These are phyloP conservation scores for Brachypteracias leptosomus DNA, from an alignment of 2,113 vertebrate genomes.

Conservation along the genomic window DNA sequence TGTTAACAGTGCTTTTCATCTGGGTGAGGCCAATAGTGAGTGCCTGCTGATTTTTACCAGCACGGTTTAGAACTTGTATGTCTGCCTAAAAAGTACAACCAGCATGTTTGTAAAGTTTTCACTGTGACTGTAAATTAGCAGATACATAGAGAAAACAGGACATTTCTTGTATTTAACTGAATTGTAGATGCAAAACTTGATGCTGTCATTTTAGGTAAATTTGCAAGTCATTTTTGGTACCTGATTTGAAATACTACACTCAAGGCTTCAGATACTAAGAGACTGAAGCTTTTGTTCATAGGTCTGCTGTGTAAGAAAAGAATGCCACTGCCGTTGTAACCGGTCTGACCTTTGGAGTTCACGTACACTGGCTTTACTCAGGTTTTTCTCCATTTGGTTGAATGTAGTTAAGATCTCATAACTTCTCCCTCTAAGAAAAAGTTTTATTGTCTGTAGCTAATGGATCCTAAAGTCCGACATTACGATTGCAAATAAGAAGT, in stretches of 20 bases:
- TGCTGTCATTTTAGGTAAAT: neutral
- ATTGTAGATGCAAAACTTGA: neutral
- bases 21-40: neutral
- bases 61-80: neutral
- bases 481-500: neutral
- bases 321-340: neutral
- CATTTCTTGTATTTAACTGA: neutral
- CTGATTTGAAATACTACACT: neutral
- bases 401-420: neutral
- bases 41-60: neutral
- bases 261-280: neutral
- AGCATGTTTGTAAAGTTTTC: neutral
- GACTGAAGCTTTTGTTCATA: neutral
- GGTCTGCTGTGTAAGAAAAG: neutral
- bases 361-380: neutral
- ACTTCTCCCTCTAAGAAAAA: neutral
- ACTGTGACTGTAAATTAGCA: neutral
- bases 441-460: constrained; percentile 17
- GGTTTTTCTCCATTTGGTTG: neutral
- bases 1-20: neutral
- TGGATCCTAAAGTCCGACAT: neutral
- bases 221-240: neutral
- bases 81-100: neutral
- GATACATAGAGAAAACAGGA: neutral
- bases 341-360: neutral